These are phyloP conservation scores for Parnassius glacialis DNA, from an alignment of 2,888 invertebrate species.

Conservation along the genomic window DNA sequence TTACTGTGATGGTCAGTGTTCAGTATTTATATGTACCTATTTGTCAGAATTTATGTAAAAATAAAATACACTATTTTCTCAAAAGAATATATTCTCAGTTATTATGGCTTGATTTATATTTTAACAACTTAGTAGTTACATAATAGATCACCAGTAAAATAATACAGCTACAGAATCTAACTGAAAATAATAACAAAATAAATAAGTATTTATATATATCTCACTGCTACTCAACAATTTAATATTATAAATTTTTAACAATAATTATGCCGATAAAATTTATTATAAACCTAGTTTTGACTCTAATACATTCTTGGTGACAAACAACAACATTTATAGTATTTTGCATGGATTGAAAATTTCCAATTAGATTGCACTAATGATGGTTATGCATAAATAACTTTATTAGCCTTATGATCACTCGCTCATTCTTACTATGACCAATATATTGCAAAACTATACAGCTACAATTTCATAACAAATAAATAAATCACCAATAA, in stretches of 20 bases:
- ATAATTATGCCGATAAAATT: conserved; percentile 74
- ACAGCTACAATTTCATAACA: conserved; percentile 9
- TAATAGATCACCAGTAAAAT: conserved; percentile 77
- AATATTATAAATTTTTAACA: conserved; percentile 74
- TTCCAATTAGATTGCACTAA: conserved; percentile 27
- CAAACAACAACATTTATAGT: conserved; percentile 57
- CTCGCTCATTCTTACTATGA: conserved; percentile 5
- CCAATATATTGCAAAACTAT: conserved; percentile 12
- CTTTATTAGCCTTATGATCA: conserved; percentile 7
- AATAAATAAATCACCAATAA: conserved; percentile 3
- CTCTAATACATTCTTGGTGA: conserved; percentile 52
- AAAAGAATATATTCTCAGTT: conserved; percentile 81
- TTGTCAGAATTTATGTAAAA: conserved; percentile 17
- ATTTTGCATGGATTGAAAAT: conserved; percentile 37
- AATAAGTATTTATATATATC: conserved; percentile 69
- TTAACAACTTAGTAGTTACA: conserved; percentile 79
- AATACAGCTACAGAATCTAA: conserved; percentile 74
- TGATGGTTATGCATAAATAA: conserved; percentile 6
- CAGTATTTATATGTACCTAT: too few relatives aligned
- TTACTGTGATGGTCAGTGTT: too few relatives aligned
- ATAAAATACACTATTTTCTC: conserved; percentile 56
- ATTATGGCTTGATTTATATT: conserved; percentile 81
- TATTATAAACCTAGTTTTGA: conserved; percentile 53
- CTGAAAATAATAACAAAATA: conserved; percentile 70
- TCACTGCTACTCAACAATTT: conserved; percentile 78